Evolutionary conservation across 2,797 vertebrate species (phyloP).

Genomic region (Helicolenus hilgendorfi): DNA sequence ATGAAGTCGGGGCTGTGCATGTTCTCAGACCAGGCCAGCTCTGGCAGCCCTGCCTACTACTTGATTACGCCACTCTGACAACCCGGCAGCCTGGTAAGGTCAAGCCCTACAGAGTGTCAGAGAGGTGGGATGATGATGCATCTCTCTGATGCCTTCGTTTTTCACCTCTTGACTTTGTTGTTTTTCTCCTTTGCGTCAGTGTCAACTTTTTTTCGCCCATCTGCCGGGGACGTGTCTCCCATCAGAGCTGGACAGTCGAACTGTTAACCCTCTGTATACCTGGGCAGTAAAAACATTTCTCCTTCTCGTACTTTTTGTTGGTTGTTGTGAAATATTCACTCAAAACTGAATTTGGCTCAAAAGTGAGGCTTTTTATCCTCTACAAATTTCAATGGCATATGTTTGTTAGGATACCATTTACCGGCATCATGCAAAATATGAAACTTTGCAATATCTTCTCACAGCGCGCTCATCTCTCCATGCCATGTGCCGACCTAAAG

Average conservation of each 20-base stretch:
- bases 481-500: too few species aligned
- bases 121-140: conserved; percentile 88
- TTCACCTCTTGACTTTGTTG: conserved; percentile 89
- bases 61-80: conserved; percentile 87
- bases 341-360: not conserved
- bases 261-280: conserved; percentile 56
- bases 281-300: not conserved
- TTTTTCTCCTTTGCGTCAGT: conserved; percentile 85
- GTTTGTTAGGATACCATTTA: too few species aligned
- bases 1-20: conserved; percentile 48
- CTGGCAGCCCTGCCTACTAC: conserved; percentile 71
- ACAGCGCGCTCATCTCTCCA: too few species aligned
- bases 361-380: not conserved
- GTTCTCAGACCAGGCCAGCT: conserved; percentile 62
- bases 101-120: conserved; percentile 90
- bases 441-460: too few species aligned
- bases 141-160: conserved; percentile 82
- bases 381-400: too few species aligned
- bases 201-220: conserved; percentile 85
- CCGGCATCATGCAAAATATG: too few species aligned
- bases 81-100: conserved; percentile 88
- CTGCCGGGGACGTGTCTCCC: conserved; percentile 71
- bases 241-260: conserved; percentile 45
- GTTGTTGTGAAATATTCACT: not conserved
- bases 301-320: not conserved